These are phyloP conservation scores for Percopsis omiscomaycus DNA, from an alignment of 2,797 vertebrate genomes.

Conservation along the genomic window DNA sequence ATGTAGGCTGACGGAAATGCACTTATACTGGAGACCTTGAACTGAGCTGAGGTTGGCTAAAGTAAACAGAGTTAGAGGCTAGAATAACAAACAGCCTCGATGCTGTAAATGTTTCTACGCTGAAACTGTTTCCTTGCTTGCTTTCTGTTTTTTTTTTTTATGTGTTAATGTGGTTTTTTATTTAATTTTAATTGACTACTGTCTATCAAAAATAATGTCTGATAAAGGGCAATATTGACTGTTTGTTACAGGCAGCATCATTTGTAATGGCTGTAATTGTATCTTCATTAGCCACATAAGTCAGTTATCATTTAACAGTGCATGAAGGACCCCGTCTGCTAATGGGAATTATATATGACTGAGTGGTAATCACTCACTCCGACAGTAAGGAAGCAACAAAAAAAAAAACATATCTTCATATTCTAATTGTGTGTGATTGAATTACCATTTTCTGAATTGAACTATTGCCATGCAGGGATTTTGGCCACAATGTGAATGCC, in stretches of 20 bases:
- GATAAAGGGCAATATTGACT: not conserved
- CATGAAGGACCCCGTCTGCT: not conserved
- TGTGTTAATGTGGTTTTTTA: not conserved
- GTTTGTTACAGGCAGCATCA: not conserved
- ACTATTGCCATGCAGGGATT: conserved; percentile 5
- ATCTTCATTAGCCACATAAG: conserved; percentile 4
- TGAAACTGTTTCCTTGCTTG: too few species aligned
- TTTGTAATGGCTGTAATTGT: not conserved
- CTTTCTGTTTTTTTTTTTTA: too few species aligned
- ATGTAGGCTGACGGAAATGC: too few species aligned
- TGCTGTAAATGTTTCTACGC: too few species aligned
- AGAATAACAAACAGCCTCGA: too few species aligned
- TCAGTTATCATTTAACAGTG: not conserved
- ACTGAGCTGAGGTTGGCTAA: not conserved
- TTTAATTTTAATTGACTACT: too few species aligned
- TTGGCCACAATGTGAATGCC: conserved; percentile 14
- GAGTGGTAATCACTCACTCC: conserved; percentile 2
- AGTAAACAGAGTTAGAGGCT: too few species aligned
- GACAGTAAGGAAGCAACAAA: not conserved
- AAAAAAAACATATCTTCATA: too few species aligned
- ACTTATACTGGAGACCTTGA: not conserved
- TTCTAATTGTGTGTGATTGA: too few species aligned
- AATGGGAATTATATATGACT: not conserved
- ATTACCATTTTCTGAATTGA: not conserved
- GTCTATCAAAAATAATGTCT: not conserved